Base-by-base conservation (phyloP, 2,113 vertebrate species). In the Paedocypris sp. region DNA sequence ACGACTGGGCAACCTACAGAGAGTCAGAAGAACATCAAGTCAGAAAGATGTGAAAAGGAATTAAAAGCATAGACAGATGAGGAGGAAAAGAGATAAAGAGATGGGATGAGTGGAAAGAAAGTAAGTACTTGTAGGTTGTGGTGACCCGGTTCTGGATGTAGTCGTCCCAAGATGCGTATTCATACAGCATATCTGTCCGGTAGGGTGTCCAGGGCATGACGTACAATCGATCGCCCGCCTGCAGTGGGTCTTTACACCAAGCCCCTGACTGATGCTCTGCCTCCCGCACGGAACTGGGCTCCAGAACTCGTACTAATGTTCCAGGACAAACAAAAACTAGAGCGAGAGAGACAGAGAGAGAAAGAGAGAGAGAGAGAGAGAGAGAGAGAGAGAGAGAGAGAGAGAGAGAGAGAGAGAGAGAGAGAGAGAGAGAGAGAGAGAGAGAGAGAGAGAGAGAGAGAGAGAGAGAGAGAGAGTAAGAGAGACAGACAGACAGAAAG, bases 141-240 rank as follows among this genome's bases (percentile, higher is more conserved):
- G 93, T 91, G 71, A 89, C 85, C 9, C 91, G 83, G 0, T 87
- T 85, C 1, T 86, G 86, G 35, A 87, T 83, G 63, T 90, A 93
- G 78, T 94, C 92, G 6, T 90, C 90, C 91, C 91, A 95, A 0
- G 92, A 89, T 0, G 91, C 89, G 3, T 93, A 97, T 61, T 97
- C 93, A 2, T 88, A 90, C 61, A 97, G 82, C 7, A 88, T 88
- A 72, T 97, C 93, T 0, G 92, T 94, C 75, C 93, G 87, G 66
- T 94, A 94, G 0, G 92, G 93, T 0, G 91, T 88, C 93, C 93
- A 97, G 0, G 93, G 91, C 90, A 97, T 91, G n/a, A 93, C 90
- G 7, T 96, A 97, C 12, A 97, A 88, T 22, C 91, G 84, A 68
- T 97, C 93, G 0, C 91, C 92, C 0, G 93, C 89, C 70, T 96